A percentile compares a stretch with the other conserved stretches of the same genome.
Conservation (phyloP, 2,888 invertebrate genomes). For the Meghimatium bilineatum region DNA sequence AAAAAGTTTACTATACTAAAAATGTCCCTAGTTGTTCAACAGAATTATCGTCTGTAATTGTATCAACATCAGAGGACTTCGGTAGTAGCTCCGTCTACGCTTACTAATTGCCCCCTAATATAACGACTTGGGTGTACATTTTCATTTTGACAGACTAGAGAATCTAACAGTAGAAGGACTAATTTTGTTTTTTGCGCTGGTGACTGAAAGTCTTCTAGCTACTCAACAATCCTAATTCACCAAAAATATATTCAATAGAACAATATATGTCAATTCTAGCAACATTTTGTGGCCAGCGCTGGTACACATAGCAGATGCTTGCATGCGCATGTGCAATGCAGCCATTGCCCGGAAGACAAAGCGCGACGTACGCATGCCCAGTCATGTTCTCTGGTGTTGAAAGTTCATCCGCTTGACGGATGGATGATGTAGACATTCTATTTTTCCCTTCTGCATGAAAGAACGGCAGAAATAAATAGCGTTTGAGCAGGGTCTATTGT, state of each 20-base stretch:
- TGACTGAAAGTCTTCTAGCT: too few species aligned
- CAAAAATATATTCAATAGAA: not conserved
- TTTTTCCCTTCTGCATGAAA: not conserved
- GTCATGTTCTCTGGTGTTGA: not conserved
- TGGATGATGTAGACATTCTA: slow-evolving; percentile 5
- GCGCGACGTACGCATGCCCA: not conserved
- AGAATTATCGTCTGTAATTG: too few species aligned
- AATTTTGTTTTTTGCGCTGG: too few species aligned
- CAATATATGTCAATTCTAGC: not conserved
- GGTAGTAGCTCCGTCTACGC: too few species aligned
- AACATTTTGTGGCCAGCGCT: not conserved
- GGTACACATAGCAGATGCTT: not conserved
- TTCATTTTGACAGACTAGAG: too few species aligned
- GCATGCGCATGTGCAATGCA: not conserved
- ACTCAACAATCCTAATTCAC: too few species aligned
- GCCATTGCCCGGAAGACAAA: slow-evolving; percentile 7
- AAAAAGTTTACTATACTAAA: too few species aligned
- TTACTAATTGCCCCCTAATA: too few species aligned
- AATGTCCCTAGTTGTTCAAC: too few species aligned
- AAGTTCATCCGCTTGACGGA: not conserved
- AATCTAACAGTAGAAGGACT: too few species aligned
- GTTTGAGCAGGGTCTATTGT: not conserved
- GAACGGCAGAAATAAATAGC: not conserved
- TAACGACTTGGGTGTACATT: too few species aligned
- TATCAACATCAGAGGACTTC: too few species aligned